Percentiles rank a stretch among this genome's conserved stretches.
phyloP scores from a whole-genome alignment of 30 jellyfish, hydroid and myxozoan genomes.

The Aurelia aurita complex sp. Pacific region DNA sequence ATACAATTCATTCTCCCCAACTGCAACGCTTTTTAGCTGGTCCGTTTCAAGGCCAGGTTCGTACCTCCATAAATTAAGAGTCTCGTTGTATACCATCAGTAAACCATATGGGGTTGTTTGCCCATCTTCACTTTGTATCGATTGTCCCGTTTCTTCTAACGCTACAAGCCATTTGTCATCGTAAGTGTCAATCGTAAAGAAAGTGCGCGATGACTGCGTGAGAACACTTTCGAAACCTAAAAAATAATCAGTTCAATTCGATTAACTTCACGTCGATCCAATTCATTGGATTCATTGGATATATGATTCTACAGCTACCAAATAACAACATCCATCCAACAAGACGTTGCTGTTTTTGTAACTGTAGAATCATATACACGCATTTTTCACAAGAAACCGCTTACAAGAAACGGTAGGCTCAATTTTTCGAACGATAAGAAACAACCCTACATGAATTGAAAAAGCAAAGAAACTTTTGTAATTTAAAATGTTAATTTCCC shows the following conservation, averaged over 20 bases:
- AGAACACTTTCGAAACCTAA: slow-evolving; percentile 14
- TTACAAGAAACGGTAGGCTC: no score
- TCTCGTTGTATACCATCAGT: neutral
- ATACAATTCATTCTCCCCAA: slow-evolving; percentile 8
- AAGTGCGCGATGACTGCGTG: neutral
- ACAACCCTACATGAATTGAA: no score
- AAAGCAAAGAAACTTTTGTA: no score
- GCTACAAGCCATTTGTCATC: slow-evolving; percentile 10
- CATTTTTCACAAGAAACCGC: no score
- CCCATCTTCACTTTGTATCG: slow-evolving; percentile 1
- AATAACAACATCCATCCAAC: no score
- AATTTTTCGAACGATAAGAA: no score
- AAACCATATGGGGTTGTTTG: slow-evolving; percentile 14
- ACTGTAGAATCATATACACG: no score
- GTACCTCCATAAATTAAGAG: neutral
- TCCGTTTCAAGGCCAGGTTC: neutral
- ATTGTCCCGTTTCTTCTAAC: slow-evolving; percentile 1
- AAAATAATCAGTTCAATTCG: neutral
- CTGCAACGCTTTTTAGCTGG: neutral
- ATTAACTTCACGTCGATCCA: neutral
- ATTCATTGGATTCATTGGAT: no score
- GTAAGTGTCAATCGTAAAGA: slow-evolving; percentile 23
- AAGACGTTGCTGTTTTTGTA: no score
- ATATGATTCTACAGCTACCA: no score
- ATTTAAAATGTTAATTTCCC: no score